These are phyloP conservation scores for Pseudomyrmex concolor DNA, from an alignment of 1,140 invertebrate genomes.

Conservation along the genomic window DNA sequence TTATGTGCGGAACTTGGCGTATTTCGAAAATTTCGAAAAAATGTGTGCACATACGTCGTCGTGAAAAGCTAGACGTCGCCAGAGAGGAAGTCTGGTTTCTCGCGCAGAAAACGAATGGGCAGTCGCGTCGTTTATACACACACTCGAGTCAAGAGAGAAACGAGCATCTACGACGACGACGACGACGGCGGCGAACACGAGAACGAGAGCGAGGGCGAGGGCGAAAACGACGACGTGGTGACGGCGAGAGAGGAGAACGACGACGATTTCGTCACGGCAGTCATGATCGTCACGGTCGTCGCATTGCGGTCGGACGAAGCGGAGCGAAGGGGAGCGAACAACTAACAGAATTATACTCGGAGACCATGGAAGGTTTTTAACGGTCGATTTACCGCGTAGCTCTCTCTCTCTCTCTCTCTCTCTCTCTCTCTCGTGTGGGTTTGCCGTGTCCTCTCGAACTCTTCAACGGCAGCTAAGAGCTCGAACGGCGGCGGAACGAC, in stretches of 20 bases:
- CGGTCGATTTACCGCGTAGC: conserved; percentile 82
- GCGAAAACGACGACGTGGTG: conserved; percentile 39
- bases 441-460: conserved; percentile 30
- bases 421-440: conserved; percentile 37
- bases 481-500: conserved; percentile 42
- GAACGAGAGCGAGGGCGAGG: background rate
- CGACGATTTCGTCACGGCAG: conserved; percentile 69
- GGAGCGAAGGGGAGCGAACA: conserved; percentile 36
- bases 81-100: conserved; percentile 58
- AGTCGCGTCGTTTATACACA: conserved; percentile 44
- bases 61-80: conserved; percentile 10
- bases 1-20: background rate
- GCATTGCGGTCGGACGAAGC: conserved; percentile 45
- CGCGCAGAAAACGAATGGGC: conserved; percentile 66
- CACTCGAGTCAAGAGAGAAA: conserved; percentile 30
- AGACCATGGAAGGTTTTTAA: conserved; percentile 81
- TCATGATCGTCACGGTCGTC: conserved; percentile 65
- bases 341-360: conserved; percentile 83
- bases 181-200: conserved; percentile 1
- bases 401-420: conserved; percentile 40
- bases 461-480: conserved; percentile 51
- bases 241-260: conserved; percentile 30
- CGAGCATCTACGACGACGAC: background rate
- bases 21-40: conserved; percentile 2
- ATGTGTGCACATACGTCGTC: too few species aligned